phyloP scores from a whole-genome alignment of 2,888 invertebrate genomes.

The Euplagia quadripunctaria region DNA sequence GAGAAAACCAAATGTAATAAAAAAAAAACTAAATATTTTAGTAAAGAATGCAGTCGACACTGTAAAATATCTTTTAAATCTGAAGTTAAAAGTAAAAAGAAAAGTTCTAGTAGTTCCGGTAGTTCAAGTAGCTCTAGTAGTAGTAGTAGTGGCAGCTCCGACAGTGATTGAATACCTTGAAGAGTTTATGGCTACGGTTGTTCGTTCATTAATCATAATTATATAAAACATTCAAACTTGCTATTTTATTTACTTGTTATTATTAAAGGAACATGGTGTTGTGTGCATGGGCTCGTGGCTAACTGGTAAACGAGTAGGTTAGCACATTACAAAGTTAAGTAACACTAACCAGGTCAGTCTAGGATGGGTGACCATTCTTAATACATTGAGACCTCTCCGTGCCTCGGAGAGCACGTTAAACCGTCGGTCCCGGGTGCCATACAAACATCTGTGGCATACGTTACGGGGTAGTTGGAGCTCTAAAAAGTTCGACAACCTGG shows the following conservation, averaged over 20 bases:
- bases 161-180: neutral
- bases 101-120: neutral
- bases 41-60: constrained; percentile 52
- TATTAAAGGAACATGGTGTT: too few relatives aligned
- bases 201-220: neutral
- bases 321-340: too few relatives aligned
- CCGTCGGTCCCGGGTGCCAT: too few relatives aligned
- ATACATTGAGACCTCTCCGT: too few relatives aligned
- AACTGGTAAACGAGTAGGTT: too few relatives aligned
- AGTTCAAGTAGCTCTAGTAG: constrained; percentile 8
- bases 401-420: too few relatives aligned
- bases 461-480: too few relatives aligned
- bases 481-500: too few relatives aligned
- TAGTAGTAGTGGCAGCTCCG: constrained; percentile 5
- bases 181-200: neutral
- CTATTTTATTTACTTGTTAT: neutral
- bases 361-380: too few relatives aligned
- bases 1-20: constrained; percentile 39
- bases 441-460: too few relatives aligned
- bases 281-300: too few relatives aligned
- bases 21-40: constrained; percentile 45
- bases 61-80: constrained; percentile 52
- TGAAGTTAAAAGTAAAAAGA: neutral
- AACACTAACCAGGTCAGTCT: too few relatives aligned
- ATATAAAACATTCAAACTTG: neutral